A percentile compares a stretch with the other conserved stretches of the same genome.
Conservation (phyloP, 92 coral and sea anemone genomes). For the Siderastrea radians region DNA sequence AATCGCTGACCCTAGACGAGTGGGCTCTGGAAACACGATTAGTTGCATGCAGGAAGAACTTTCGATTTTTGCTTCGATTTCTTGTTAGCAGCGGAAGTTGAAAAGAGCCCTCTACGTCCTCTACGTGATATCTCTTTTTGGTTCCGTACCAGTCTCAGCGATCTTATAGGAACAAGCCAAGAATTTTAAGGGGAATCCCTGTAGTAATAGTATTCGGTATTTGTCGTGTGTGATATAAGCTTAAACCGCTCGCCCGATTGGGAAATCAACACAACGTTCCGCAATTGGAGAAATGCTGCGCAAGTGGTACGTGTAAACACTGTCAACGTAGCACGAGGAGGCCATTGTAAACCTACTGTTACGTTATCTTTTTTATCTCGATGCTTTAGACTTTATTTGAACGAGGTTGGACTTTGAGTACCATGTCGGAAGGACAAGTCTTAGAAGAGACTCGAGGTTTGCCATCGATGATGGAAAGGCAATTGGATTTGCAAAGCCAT, state of each 20-base stretch:
- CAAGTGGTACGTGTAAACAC: background rate
- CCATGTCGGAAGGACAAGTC: constrained; percentile 2
- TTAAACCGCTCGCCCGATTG: background rate
- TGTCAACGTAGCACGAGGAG: background rate
- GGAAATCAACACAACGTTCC: background rate
- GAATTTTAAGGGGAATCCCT: background rate
- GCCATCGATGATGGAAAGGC: constrained; percentile 20
- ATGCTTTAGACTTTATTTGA: background rate
- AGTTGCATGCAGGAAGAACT: background rate
- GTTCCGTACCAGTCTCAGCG: constrained; percentile 10
- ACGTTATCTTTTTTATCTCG: background rate
- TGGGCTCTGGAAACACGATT: background rate
- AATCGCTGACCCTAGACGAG: background rate
- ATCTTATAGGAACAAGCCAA: background rate
- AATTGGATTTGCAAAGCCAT: constrained; percentile 2
- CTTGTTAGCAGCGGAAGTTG: constrained; percentile 11
- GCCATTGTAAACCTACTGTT: background rate
- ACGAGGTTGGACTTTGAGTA: background rate
- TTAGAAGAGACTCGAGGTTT: background rate
- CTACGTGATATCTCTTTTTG: background rate
- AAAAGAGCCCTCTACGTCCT: constrained; percentile 10
- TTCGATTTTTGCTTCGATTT: background rate
- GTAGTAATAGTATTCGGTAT: background rate
- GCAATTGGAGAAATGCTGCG: background rate
- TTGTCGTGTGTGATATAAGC: background rate